Evolutionary conservation across 2,888 invertebrate species (phyloP).

Genomic region (Archaeoteleia sp.): DNA sequence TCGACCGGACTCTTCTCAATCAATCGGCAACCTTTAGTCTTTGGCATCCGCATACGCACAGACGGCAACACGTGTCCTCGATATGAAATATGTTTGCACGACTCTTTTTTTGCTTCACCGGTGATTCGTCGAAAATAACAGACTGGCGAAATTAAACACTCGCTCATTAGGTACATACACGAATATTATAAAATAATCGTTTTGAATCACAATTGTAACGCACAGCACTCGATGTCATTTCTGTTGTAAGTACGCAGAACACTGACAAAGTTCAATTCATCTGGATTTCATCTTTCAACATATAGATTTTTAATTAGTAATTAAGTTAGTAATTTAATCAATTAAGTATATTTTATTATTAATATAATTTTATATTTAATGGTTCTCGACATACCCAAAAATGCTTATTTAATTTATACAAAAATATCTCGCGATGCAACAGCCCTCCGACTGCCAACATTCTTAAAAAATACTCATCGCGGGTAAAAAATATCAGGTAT

Average conservation of each 20-base stretch:
- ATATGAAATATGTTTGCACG: conserved; percentile 16
- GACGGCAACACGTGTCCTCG: conserved; percentile 5
- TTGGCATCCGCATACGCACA: conserved; percentile 28
- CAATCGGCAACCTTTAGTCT: conserved; percentile 21
- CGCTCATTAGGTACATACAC: no score
- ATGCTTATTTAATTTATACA: no score
- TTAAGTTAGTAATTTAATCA: no score
- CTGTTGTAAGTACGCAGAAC: conserved; percentile 37
- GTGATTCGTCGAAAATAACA: conserved; percentile 21
- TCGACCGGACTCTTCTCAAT: conserved; percentile 11
- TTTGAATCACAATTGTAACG: conserved; percentile 24
- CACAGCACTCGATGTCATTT: conserved; percentile 21
- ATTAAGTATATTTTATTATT: no score
- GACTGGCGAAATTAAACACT: conserved; percentile 10
- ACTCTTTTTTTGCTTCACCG: conserved; percentile 7
- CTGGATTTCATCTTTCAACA: no score
- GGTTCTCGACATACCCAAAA: no score
- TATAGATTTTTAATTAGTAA: no score
- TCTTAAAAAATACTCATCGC: no score
- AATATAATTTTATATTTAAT: no score
- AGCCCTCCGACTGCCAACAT: no score
- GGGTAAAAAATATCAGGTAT: no score
- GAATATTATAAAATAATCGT: conserved; percentile 15
- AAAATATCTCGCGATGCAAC: no score
- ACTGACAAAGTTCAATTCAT: conserved; percentile 14